phyloP scores from a whole-genome alignment of 2,888 invertebrate species.

The Danaus chrysippus region DNA sequence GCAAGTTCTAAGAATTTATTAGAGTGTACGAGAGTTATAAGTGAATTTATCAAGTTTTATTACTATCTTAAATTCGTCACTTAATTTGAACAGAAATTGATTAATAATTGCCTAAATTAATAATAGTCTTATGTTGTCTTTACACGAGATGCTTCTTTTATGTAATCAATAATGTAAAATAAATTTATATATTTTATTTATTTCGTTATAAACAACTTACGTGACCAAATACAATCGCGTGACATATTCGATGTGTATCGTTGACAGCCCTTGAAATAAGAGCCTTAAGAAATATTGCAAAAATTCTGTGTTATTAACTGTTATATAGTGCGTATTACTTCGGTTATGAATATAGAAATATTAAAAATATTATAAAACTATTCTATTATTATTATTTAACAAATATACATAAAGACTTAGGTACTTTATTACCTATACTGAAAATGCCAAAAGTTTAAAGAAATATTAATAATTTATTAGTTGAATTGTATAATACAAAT shows the following conservation, averaged over 20 bases:
- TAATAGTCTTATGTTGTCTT: too few relatives aligned
- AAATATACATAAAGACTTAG: too few relatives aligned
- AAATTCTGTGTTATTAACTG: constrained; percentile 16
- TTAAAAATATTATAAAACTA: background rate
- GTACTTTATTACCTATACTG: too few relatives aligned
- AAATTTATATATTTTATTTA: constrained; percentile 27
- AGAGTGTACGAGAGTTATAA: too few relatives aligned
- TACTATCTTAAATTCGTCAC: too few relatives aligned
- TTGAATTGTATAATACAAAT: constrained; percentile 16
- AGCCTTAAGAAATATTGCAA: constrained; percentile 12
- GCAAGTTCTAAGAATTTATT: too few relatives aligned
- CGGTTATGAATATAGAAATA: background rate
- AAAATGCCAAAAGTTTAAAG: too few relatives aligned
- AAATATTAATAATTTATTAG: too few relatives aligned
- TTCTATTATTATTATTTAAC: too few relatives aligned
- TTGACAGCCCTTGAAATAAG: constrained; percentile 34
- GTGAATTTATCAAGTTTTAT: too few relatives aligned
- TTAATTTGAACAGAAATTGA: constrained; percentile 3
- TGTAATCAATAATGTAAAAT: constrained; percentile 1
- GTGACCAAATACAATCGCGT: constrained; percentile 48
- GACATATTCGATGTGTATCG: constrained; percentile 41
- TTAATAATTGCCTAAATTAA: background rate
- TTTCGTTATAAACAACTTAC: constrained; percentile 27
- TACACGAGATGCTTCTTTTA: too few relatives aligned
- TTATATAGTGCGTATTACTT: background rate